Percentiles rank a stretch among this genome's conserved stretches.
These are phyloP conservation scores for Limosa lapponica DNA, from an alignment of 2,797 vertebrate species.

Conservation along the genomic window DNA sequence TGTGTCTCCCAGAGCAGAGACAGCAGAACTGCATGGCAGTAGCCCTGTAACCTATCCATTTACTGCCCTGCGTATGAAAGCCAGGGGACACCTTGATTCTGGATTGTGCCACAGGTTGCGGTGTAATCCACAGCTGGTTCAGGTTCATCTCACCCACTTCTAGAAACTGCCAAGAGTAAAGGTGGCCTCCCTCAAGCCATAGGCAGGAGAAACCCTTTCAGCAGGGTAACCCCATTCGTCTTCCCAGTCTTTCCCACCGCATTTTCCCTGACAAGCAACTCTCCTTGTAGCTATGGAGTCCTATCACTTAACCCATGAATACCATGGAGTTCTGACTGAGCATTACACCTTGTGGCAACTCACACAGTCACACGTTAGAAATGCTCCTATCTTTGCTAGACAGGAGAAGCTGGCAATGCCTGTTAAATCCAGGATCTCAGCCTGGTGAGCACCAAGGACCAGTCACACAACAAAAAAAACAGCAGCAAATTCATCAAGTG, in stretches of 20 bases:
- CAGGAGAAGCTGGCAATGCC: not conserved
- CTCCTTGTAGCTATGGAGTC: not conserved
- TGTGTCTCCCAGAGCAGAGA: not conserved
- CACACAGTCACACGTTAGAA: not conserved
- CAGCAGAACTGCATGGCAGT: not conserved
- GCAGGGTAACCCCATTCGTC: not conserved
- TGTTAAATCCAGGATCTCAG: not conserved
- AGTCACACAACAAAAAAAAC: not conserved
- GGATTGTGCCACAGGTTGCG: not conserved
- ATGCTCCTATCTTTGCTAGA: not conserved
- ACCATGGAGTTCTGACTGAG: not conserved
- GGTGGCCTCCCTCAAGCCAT: not conserved
- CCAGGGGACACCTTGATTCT: fast-evolving
- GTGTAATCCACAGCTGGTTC: not conserved
- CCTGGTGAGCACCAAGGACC: not conserved
- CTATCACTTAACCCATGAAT: not conserved
- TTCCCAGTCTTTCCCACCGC: not conserved
- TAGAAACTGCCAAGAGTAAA: not conserved
- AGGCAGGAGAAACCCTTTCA: not conserved
- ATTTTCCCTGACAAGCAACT: not conserved
- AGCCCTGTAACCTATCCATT: not conserved
- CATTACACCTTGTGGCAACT: not conserved
- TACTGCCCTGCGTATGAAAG: not conserved
- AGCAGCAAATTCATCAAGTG: not conserved
- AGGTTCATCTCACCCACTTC: not conserved